These are phyloP conservation scores for Marisa cornuarietis DNA, from an alignment of 1,140 invertebrate genomes.

Conservation along the genomic window DNA sequence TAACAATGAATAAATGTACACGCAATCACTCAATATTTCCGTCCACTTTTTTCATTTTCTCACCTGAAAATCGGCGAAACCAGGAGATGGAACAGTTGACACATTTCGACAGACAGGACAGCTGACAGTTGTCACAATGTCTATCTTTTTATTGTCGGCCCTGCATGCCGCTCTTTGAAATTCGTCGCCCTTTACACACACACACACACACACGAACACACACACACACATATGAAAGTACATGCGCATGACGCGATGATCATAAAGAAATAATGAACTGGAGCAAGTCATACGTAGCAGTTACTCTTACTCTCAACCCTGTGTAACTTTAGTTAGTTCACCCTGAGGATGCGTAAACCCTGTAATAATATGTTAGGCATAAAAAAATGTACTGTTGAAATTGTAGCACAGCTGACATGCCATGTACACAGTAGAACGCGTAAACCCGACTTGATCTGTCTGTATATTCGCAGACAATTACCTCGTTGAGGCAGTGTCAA, in stretches of 20 bases:
- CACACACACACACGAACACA: background rate
- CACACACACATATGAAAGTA: background rate
- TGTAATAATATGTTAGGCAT: background rate
- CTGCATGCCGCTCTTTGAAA: background rate
- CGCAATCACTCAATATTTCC: background rate
- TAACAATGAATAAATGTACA: background rate
- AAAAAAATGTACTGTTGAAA: background rate
- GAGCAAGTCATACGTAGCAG: background rate
- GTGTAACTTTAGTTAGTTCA: background rate
- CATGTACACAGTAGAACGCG: no score
- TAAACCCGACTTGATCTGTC: background rate
- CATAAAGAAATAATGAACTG: background rate
- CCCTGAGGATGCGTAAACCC: background rate
- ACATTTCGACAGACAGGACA: no score
- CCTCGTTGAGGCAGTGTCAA: no score
- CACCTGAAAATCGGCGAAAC: background rate
- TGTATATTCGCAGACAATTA: background rate
- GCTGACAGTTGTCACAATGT: background rate
- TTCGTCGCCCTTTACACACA: background rate
- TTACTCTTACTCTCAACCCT: background rate
- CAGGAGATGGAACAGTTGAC: no score
- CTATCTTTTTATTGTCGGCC: background rate
- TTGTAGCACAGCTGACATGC: background rate
- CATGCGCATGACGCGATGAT: constrained; percentile 3
- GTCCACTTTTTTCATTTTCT: background rate